Conservation (phyloP, 1,140 invertebrate species). For the Lucilia sericata region DNA sequence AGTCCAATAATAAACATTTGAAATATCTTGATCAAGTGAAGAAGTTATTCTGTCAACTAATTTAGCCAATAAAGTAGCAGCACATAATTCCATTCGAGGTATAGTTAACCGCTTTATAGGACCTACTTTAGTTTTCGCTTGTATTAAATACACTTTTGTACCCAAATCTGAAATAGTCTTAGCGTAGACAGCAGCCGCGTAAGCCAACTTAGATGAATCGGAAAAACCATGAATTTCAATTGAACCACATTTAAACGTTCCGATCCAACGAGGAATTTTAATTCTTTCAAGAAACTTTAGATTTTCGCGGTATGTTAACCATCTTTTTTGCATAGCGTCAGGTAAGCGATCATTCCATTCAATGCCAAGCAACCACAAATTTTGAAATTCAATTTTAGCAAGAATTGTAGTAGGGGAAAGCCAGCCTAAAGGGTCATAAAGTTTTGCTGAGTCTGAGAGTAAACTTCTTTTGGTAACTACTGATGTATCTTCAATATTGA, state of each 20-base stretch:
- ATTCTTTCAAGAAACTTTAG: background rate
- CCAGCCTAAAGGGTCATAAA: conserved; percentile 64
- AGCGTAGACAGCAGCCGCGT: conserved; percentile 16
- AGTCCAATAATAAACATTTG: too few relatives aligned
- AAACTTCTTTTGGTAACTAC: conserved; percentile 55
- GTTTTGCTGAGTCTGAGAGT: conserved; percentile 55
- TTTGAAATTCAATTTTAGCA: conserved; percentile 67
- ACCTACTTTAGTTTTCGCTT: too few relatives aligned
- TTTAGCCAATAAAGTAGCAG: too few relatives aligned
- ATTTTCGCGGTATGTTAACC: background rate
- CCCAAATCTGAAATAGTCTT: background rate
- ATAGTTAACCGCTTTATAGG: too few relatives aligned
- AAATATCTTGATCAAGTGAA: too few relatives aligned
- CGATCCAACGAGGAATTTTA: background rate
- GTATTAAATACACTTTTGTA: too few relatives aligned
- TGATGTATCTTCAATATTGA: background rate
- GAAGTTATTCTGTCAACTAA: too few relatives aligned
- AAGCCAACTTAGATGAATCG: background rate
- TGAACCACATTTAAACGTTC: background rate
- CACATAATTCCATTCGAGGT: too few relatives aligned
- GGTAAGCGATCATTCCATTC: conserved; percentile 38
- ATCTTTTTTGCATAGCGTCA: background rate
- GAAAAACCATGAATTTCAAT: background rate
- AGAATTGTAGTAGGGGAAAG: conserved; percentile 61
- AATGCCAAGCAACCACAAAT: background rate